Percentiles rank a stretch among this genome's conserved stretches.
Evolutionary conservation across 2,113 vertebrate species (phyloP).

Genomic region (Dendropsophus ebraccatus): DNA sequence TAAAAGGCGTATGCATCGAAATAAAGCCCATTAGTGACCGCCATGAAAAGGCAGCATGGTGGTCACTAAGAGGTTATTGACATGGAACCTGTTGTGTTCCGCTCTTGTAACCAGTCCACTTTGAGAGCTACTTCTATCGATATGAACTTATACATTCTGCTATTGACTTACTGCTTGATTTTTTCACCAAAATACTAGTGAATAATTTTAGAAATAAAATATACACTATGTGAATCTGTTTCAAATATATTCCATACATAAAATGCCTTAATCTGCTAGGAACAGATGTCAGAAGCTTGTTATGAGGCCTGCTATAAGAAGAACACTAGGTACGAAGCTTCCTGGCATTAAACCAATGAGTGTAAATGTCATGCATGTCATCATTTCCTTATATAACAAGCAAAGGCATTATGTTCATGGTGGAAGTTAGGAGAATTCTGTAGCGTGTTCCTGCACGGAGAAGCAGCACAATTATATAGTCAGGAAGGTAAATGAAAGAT

Average conservation of each 20-base stretch:
- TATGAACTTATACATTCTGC: too few species aligned
- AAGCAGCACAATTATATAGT: constrained; percentile 12
- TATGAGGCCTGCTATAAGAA: constrained; percentile 10
- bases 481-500: not conserved
- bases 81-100: too few species aligned
- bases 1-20: too few species aligned
- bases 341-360: constrained; percentile 52
- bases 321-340: constrained; percentile 46
- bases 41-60: too few species aligned
- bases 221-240: constrained; percentile 20
- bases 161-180: too few species aligned
- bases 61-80: too few species aligned
- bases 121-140: too few species aligned
- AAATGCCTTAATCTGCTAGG: constrained; percentile 40
- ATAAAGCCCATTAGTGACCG: too few species aligned
- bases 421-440: constrained; percentile 26
- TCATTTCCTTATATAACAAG: constrained; percentile 52
- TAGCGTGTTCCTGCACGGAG: constrained; percentile 36
- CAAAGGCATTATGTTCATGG: constrained; percentile 37
- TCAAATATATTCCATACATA: constrained; percentile 44
- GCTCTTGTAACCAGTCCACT: too few species aligned
- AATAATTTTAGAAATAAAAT: not conserved
- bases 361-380: constrained; percentile 47
- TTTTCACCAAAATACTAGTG: too few species aligned
- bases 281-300: constrained; percentile 48